Percentiles rank a stretch among this genome's conserved stretches.
phyloP scores from a whole-genome alignment of 2,888 invertebrate genomes.

The Erebia palarica region DNA sequence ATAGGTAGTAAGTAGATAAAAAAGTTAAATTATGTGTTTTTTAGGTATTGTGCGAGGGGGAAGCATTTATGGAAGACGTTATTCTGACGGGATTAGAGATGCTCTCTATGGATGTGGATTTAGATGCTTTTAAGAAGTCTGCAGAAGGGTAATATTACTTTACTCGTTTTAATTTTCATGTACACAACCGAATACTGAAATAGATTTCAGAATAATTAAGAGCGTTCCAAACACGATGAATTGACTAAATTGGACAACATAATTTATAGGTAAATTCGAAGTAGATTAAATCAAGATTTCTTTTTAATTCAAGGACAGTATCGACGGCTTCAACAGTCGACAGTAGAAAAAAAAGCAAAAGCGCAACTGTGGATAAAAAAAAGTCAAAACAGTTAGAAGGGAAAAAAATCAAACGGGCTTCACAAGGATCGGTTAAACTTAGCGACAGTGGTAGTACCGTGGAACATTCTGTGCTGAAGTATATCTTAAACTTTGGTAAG shows the following conservation, averaged over 20 bases:
- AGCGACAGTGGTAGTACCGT: slow-evolving; percentile 49
- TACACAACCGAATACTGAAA: too few relatives aligned
- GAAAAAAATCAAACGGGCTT: slow-evolving; percentile 54
- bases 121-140: slow-evolving; percentile 55
- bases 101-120: slow-evolving; percentile 70
- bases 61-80: slow-evolving; percentile 76
- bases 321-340: slow-evolving; percentile 59
- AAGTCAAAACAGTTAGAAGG: slow-evolving; percentile 49
- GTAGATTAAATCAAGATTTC: neutral
- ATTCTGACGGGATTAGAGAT: slow-evolving; percentile 70
- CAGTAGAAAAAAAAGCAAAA: slow-evolving; percentile 59
- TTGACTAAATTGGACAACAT: too few relatives aligned
- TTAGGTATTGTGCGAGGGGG: slow-evolving; percentile 70
- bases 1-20: neutral
- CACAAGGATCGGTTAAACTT: slow-evolving; percentile 53
- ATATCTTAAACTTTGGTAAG: slow-evolving; percentile 68
- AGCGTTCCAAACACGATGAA: too few relatives aligned
- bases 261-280: too few relatives aligned
- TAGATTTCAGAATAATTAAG: too few relatives aligned
- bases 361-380: slow-evolving; percentile 52
- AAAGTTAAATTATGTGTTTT: slow-evolving; percentile 18
- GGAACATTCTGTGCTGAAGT: slow-evolving; percentile 65
- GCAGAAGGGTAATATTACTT: slow-evolving; percentile 49
- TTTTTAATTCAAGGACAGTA: slow-evolving; percentile 45
- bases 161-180: neutral